Evolutionary conservation across 2,797 vertebrate genomes (phyloP).

Genomic region (Tarsius wallacei): DNA sequence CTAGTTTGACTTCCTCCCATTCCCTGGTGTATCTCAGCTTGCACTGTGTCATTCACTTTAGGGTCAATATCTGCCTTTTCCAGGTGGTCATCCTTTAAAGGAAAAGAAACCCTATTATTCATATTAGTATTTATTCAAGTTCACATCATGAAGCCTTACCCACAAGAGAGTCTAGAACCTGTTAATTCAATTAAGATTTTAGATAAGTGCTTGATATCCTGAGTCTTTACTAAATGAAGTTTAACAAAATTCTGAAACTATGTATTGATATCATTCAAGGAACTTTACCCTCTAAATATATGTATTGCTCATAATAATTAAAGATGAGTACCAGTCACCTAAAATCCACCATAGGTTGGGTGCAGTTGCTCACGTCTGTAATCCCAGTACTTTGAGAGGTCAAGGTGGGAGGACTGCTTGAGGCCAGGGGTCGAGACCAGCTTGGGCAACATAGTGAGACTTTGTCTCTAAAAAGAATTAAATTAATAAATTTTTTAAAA

Average conservation of each 20-base stretch:
- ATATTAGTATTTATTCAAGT: neutral
- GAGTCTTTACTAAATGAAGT: neutral
- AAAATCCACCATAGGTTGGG: neutral
- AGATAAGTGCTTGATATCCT: neutral
- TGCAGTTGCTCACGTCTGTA: too few relatives aligned
- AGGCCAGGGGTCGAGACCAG: too few relatives aligned
- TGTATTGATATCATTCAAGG: neutral
- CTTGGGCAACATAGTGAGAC: too few relatives aligned
- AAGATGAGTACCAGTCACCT: neutral
- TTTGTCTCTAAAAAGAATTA: too few relatives aligned
- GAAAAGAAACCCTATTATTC: neutral
- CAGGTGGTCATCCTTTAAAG: neutral
- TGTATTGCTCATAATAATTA: neutral
- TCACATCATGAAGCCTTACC: neutral
- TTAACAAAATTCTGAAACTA: constrained; percentile 25
- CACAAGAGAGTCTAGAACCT: neutral
- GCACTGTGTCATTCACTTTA: neutral
- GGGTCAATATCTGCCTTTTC: neutral
- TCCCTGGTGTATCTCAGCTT: neutral
- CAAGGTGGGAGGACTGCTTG: too few relatives aligned
- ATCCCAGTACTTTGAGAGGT: too few relatives aligned
- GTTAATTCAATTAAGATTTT: neutral
- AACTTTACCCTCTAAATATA: neutral
- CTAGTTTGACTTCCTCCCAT: too few relatives aligned
- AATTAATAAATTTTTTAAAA: too few relatives aligned